Conservation (phyloP, 1,140 invertebrate genomes). For the Arion vulgaris region DNA sequence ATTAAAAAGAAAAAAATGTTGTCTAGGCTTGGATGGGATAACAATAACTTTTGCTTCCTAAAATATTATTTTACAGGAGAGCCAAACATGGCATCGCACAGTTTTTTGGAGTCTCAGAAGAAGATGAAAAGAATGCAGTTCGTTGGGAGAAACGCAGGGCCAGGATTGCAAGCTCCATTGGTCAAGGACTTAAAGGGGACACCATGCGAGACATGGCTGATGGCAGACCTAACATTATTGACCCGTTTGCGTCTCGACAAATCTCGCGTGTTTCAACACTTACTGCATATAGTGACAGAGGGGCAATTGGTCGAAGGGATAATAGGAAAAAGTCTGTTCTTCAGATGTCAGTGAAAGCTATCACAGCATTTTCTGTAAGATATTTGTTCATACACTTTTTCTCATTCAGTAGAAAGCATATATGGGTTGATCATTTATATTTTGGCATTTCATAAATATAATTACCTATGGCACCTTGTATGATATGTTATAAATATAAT, state of each 20-base stretch:
- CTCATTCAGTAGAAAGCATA: too few species aligned
- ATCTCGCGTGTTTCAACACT: slow-evolving; percentile 60
- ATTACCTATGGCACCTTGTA: too few species aligned
- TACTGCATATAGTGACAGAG: slow-evolving; percentile 51
- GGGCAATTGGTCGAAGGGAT: slow-evolving; percentile 41
- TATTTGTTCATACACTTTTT: background rate
- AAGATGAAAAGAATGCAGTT: slow-evolving; percentile 44
- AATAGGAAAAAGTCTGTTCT: slow-evolving; percentile 72
- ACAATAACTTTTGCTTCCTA: too few species aligned
- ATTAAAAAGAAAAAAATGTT: too few species aligned
- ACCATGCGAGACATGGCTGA: slow-evolving; percentile 52
- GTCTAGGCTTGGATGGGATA: too few species aligned
- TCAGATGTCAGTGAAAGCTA: slow-evolving; percentile 72
- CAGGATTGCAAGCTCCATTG: slow-evolving; percentile 55
- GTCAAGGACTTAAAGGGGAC: slow-evolving; percentile 55
- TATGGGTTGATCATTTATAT: too few species aligned
- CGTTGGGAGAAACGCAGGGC: slow-evolving; percentile 63
- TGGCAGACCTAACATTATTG: slow-evolving; percentile 44
- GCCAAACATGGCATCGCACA: slow-evolving; percentile 61
- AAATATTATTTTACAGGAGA: slow-evolving; percentile 42
- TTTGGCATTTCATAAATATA: too few species aligned
- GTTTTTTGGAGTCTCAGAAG: slow-evolving; percentile 65
- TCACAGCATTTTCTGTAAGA: slow-evolving; percentile 60
- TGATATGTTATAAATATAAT: too few species aligned
- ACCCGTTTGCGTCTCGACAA: slow-evolving; percentile 55